Conservation (phyloP, 2,113 vertebrate genomes). For the Pipa parva region DNA sequence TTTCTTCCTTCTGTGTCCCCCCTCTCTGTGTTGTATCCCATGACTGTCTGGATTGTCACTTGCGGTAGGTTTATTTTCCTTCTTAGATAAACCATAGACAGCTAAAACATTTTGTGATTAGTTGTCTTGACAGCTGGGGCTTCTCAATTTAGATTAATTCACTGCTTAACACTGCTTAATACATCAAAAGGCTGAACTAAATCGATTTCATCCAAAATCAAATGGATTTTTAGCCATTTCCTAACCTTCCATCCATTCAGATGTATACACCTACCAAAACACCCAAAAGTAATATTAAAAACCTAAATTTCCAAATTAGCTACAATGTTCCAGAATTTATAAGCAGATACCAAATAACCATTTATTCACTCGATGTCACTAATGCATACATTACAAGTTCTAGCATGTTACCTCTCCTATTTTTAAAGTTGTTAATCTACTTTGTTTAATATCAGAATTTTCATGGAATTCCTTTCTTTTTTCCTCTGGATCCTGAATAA, state of each 20-base stretch:
- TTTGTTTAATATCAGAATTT: too few relatives aligned
- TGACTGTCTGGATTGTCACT: conserved; percentile 98
- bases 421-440: too few relatives aligned
- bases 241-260: background rate
- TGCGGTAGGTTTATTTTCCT: conserved; percentile 98
- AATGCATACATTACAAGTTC: too few relatives aligned
- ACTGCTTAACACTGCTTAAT: conserved; percentile 64
- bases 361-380: too few relatives aligned
- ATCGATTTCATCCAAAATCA: conserved; percentile 65
- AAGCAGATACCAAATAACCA: too few relatives aligned
- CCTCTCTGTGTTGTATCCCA: conserved; percentile 98
- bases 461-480: too few relatives aligned
- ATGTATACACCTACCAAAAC: background rate
- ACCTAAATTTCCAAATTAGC: too few relatives aligned
- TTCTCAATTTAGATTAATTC: conserved; percentile 69
- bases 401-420: too few relatives aligned
- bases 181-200: conserved; percentile 88
- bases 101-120: conserved; percentile 69
- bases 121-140: conserved; percentile 77
- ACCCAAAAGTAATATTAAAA: background rate
- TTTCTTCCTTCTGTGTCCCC: conserved; percentile 99
- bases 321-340: too few relatives aligned
- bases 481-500: too few relatives aligned
- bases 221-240: conserved; percentile 3
- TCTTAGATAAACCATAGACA: conserved; percentile 78